Evolutionary conservation across 2,797 vertebrate genomes (phyloP).

Genomic region (Pachyuromys duprasi): DNA sequence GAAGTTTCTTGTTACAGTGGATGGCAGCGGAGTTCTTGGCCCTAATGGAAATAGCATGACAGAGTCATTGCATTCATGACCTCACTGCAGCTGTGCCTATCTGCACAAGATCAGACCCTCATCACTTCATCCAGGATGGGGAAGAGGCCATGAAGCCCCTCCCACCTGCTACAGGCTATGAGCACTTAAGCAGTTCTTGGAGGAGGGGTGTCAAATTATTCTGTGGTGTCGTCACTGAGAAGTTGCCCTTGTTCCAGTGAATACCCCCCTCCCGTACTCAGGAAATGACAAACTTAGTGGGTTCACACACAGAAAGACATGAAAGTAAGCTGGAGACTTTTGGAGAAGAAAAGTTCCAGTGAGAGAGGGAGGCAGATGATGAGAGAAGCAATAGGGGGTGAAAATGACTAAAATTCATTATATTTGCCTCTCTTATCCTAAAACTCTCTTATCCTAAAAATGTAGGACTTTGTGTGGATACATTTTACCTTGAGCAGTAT

Average conservation of each 20-base stretch:
- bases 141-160: neutral
- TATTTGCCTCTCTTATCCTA: neutral
- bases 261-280: neutral
- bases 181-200: neutral
- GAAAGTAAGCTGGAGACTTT: neutral
- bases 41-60: neutral
- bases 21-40: too few species aligned
- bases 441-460: neutral
- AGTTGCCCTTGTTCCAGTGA: neutral
- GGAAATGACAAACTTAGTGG: neutral
- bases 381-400: neutral
- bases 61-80: neutral
- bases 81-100: neutral
- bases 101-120: neutral
- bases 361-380: neutral
- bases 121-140: neutral
- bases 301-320: neutral
- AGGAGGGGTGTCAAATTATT: neutral
- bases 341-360: neutral
- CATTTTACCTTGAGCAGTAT: neutral
- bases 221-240: neutral
- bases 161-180: neutral
- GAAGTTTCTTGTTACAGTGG: neutral
- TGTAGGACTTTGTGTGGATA: neutral
- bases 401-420: neutral